Evolutionary conservation across 2,888 invertebrate genomes (phyloP), one percentile per base, ranked within the genome.

Genomic region (Reticulitermes lucifugus): DNA sequence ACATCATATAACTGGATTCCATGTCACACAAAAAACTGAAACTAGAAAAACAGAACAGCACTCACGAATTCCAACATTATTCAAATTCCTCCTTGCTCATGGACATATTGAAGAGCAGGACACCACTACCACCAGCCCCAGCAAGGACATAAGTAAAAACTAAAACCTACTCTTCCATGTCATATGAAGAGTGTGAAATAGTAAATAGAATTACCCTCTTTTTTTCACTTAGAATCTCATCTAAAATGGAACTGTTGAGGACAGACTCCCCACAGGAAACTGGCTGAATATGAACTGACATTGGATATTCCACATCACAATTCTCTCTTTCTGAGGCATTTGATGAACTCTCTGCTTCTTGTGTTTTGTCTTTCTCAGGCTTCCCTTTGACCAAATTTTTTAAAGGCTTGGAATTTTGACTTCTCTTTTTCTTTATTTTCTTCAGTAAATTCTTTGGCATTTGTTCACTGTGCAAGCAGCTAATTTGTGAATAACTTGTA

Each of bases 171-270:
- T 71, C 9, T 29, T 71, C 2, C 21, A 29, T 71, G 21, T 22
- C 22, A 71, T 29, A n/a, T 9, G 25, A 71, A 71, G 35, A 35
- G 4, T 35, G 35, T 35, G 35, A 35, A 41, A 41, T 41, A 35
- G 41, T 21, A 73, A 73, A 14, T 35, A 6, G 7, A 77, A 41
- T 81, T 70, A 81, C 81, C 70, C 70, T 81, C 35, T 81, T 81
- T 70, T 81, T 81, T 35, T 81, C 81, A 70, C 65, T 81, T 7
- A 81, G 46, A n/a, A 81, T 70, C 35, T 70, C 81, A 81, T 81
- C 81, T 5, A 81, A 65, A 70, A 81, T 65, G 6, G 43, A 81
- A 43, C 81, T 81, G 18, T 81, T 81, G 12, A 81, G 65, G 41
- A 81, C 60, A 29, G 60, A 65, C 43, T 81, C 81, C 12, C 81